phyloP scores from a whole-genome alignment of 2,113 vertebrate genomes.

The Tichodroma muraria region DNA sequence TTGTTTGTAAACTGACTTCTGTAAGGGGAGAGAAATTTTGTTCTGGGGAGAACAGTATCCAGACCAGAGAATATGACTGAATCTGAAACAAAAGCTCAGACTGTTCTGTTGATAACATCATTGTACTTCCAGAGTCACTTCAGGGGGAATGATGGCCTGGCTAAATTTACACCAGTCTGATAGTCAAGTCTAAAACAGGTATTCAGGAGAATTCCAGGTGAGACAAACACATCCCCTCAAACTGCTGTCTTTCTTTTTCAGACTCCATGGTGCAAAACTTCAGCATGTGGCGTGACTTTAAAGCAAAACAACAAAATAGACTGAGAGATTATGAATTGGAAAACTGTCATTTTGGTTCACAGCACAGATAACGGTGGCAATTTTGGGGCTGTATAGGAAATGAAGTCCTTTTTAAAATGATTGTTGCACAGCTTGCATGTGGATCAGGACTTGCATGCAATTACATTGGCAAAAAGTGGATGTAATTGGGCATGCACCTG shows the following conservation, averaged over 20 bases:
- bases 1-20: conserved; percentile 8
- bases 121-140: not conserved
- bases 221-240: not conserved
- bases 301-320: not conserved
- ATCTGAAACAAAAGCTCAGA: not conserved
- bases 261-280: not conserved
- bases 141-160: not conserved
- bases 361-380: not conserved
- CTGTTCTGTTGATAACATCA: not conserved
- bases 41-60: not conserved
- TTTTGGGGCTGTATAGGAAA: not conserved
- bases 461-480: not conserved
- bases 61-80: not conserved
- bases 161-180: not conserved
- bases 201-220: not conserved
- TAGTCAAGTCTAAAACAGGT: not conserved
- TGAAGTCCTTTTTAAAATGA: not conserved
- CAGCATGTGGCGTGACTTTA: not conserved
- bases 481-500: not conserved
- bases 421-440: not conserved
- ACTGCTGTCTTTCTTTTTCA: not conserved
- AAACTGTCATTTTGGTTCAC: not conserved
- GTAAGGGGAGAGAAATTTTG: not conserved
- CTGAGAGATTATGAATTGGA: not conserved
- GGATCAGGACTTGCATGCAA: not conserved